Base-by-base conservation (phyloP, 2,797 vertebrate genomes). In the Mycteria americana region DNA sequence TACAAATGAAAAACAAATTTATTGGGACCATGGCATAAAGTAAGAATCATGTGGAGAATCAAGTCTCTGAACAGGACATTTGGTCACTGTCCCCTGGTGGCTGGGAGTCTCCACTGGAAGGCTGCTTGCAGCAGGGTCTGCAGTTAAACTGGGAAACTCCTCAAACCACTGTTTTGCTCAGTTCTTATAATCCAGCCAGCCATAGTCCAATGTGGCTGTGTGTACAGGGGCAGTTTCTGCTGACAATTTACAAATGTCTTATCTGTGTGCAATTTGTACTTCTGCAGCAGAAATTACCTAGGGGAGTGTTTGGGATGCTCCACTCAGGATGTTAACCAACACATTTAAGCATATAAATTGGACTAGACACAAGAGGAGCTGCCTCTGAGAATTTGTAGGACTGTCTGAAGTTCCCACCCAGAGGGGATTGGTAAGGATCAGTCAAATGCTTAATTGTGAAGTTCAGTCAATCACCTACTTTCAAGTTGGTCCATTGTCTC, bases 351-450 rank as follows among this genome's bases (percentile, higher is more conserved):
- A 16, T 41, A 22, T 15, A 41, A 65, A 45, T 75, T 2, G 3
- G 33, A 50, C 23, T 45, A 45, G 57, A 59, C 21, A 37, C 9
- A 56, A 57, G 3, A 39, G 35, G 39, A 80, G 33, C 13, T 68
- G 45, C 13, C 35, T 79, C 0, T 0, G 23, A 39, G 33, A 51
- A 28, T 46, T 59, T 59, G 10, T 76, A n/a, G 50, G 45, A 37
- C 23, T 59, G 24, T 37, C 33, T 51, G 41, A 56, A 87, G 56
- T 50, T 81, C 60, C 37, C 25, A 64, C n/a, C 51, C 14, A 8
- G n/a, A 53, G 31, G 37, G 22, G 12, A 69, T 43, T 12, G 9
- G 43, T 64, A 64, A 70, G 64, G 45, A 81, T 76, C 60, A 65
- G 24, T 50, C 35, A 45, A 41, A 24, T 13, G 22, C 33, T 74